phyloP scores from a whole-genome alignment of 2,113 vertebrate species.

The Ifrita kowaldi region DNA sequence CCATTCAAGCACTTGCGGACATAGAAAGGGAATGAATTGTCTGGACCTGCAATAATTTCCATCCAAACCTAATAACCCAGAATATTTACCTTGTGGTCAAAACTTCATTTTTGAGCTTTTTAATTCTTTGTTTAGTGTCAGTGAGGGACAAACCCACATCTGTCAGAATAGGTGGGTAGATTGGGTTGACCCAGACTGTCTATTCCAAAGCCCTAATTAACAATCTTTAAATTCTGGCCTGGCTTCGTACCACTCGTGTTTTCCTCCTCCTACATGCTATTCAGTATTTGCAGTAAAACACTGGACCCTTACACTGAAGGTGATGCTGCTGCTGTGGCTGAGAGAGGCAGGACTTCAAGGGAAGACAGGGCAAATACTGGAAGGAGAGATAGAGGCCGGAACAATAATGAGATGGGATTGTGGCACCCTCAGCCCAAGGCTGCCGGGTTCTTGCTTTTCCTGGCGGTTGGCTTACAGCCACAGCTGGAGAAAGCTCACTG shows the following conservation, averaged over 20 bases:
- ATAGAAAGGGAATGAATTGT: not conserved
- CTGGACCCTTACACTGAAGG: rapidly evolving
- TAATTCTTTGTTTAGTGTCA: not conserved
- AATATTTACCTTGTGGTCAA: not conserved
- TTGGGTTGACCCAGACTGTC: not conserved
- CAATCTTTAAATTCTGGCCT: not conserved
- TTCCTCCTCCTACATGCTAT: not conserved
- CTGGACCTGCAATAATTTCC: conserved; percentile 13
- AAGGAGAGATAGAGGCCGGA: not conserved
- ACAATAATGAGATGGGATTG: not conserved
- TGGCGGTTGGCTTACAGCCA: not conserved
- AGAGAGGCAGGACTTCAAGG: not conserved
- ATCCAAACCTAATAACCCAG: not conserved
- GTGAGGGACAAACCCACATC: conserved; percentile 1
- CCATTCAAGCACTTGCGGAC: not conserved
- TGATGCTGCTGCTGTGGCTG: not conserved
- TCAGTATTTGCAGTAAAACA: not conserved
- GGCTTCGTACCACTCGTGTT: not conserved
- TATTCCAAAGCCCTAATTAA: conserved; percentile 36
- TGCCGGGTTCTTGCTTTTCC: not conserved
- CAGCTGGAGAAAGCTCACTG: not conserved
- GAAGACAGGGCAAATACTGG: not conserved
- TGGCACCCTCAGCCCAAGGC: not conserved
- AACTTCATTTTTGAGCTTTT: conserved; percentile 9
- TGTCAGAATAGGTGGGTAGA: not conserved